Percentiles rank a stretch among this genome's conserved stretches.
Conservation (phyloP, 2,888 invertebrate genomes). For the Taenaris catops region DNA sequence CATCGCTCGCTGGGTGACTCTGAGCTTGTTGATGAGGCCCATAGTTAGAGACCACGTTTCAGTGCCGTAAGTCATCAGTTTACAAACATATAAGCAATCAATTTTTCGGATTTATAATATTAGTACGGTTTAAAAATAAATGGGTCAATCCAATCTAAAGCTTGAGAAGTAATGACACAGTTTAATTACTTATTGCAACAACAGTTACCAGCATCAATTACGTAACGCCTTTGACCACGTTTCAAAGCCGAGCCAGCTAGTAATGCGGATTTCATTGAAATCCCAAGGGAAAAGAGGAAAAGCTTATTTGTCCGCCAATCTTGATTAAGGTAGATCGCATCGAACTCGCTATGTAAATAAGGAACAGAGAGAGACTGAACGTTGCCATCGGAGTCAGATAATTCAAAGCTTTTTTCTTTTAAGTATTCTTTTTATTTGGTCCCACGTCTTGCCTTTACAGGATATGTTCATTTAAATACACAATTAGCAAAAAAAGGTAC, state of each 20-base stretch:
- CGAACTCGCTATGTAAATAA: conserved; percentile 26
- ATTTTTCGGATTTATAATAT: too few relatives aligned
- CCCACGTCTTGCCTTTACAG: too few relatives aligned
- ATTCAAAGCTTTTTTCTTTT: neutral
- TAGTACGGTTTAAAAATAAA: too few relatives aligned
- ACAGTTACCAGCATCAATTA: conserved; percentile 10
- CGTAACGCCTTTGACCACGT: conserved; percentile 11
- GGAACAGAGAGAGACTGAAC: conserved; percentile 16
- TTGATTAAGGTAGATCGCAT: conserved; percentile 31
- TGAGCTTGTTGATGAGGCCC: too few relatives aligned
- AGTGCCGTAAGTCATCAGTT: too few relatives aligned
- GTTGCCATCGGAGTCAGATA: conserved; percentile 2
- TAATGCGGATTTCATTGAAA: conserved; percentile 22
- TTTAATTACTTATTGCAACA: neutral
- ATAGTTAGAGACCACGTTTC: too few relatives aligned
- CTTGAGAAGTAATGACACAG: too few relatives aligned
- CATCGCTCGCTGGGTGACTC: too few relatives aligned
- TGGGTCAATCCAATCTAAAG: too few relatives aligned
- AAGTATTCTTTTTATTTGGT: too few relatives aligned
- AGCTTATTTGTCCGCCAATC: conserved; percentile 34
- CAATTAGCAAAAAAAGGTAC: neutral
- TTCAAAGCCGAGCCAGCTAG: conserved; percentile 16
- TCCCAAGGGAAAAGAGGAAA: conserved; percentile 18
- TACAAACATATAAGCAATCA: too few relatives aligned
- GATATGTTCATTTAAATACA: too few relatives aligned